Percentiles rank a stretch among this genome's conserved stretches.
Conservation (phyloP, 2,888 invertebrate species). For the Kryphioiulus occultus region DNA sequence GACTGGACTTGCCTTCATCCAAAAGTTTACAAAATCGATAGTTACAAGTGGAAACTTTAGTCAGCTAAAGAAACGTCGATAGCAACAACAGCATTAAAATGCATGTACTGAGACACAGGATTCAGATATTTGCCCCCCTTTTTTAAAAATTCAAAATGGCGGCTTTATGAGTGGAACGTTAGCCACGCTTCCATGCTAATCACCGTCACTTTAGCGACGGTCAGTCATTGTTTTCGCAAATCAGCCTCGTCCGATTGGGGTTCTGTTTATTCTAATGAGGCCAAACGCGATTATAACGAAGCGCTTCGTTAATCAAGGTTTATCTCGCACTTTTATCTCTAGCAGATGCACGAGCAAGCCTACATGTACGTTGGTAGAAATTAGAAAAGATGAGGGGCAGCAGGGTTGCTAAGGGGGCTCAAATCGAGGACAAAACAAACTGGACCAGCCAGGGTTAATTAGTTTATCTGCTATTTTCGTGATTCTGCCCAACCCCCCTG, state of each 20-base stretch:
- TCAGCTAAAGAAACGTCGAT: no score
- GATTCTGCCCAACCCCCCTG: neutral
- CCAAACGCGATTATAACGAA: neutral
- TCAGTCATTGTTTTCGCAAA: neutral
- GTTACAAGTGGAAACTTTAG: no score
- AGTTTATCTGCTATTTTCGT: slow-evolving; percentile 5
- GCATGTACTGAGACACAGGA: no score
- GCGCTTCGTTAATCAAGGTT: slow-evolving; percentile 3
- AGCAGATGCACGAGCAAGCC: neutral
- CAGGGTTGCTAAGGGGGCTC: neutral
- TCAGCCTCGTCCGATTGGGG: neutral
- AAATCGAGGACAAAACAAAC: neutral
- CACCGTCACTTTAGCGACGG: no score
- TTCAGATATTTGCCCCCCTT: no score
- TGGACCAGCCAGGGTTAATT: slow-evolving; percentile 5
- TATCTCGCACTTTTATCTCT: neutral
- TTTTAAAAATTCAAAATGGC: no score
- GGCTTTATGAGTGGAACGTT: no score
- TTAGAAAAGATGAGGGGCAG: neutral
- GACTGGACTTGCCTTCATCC: no score
- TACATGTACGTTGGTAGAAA: neutral
- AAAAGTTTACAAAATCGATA: no score
- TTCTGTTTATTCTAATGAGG: neutral
- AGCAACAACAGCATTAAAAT: no score
- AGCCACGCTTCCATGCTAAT: no score